Evolutionary conservation across 2,797 vertebrate species (phyloP).

Genomic region (Rhodeus uyekii): DNA sequence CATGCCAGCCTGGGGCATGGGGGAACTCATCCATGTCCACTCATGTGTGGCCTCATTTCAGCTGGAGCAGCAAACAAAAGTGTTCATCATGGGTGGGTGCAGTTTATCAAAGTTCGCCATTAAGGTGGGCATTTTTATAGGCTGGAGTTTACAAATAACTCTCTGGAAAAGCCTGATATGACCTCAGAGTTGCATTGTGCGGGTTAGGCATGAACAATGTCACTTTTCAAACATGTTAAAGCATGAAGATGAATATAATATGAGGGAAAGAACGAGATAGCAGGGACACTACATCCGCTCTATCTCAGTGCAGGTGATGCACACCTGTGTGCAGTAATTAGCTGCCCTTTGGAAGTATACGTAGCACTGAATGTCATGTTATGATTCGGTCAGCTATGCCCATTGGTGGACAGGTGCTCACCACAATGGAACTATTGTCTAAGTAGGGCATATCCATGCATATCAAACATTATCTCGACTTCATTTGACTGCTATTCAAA

Average conservation of each 20-base stretch:
- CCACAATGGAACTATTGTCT: slow-evolving; percentile 28
- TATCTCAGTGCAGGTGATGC: slow-evolving; percentile 47
- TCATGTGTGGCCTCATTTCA: slow-evolving; percentile 67
- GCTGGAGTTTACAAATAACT: slow-evolving; percentile 69
- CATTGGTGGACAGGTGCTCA: slow-evolving; percentile 61
- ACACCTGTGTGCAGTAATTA: slow-evolving; percentile 56
- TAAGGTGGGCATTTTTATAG: slow-evolving; percentile 32
- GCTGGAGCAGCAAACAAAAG: slow-evolving; percentile 44
- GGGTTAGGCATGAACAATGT: slow-evolving; percentile 36
- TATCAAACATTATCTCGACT: slow-evolving; percentile 50
- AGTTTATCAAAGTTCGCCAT: slow-evolving; percentile 61
- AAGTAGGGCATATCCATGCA: slow-evolving; percentile 21
- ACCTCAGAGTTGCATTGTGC: slow-evolving; percentile 59
- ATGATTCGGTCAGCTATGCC: slow-evolving; percentile 54
- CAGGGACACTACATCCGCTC: slow-evolving; percentile 34
- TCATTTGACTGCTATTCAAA: slow-evolving; percentile 40
- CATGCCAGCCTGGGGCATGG: slow-evolving; percentile 57
- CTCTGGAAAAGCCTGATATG: slow-evolving; percentile 60
- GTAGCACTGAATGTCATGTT: slow-evolving; percentile 45
- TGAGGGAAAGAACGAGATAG: slow-evolving; percentile 25
- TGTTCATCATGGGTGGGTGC: slow-evolving; percentile 73
- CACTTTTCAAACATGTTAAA: slow-evolving; percentile 63
- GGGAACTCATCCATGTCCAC: slow-evolving; percentile 55
- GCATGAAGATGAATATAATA: slow-evolving; percentile 48
- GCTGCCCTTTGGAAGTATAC: slow-evolving; percentile 57